Evolutionary conservation across 2,113 vertebrate species (phyloP), one percentile per base, ranked within the genome.

Genomic region (Copsychus sechellarum): DNA sequence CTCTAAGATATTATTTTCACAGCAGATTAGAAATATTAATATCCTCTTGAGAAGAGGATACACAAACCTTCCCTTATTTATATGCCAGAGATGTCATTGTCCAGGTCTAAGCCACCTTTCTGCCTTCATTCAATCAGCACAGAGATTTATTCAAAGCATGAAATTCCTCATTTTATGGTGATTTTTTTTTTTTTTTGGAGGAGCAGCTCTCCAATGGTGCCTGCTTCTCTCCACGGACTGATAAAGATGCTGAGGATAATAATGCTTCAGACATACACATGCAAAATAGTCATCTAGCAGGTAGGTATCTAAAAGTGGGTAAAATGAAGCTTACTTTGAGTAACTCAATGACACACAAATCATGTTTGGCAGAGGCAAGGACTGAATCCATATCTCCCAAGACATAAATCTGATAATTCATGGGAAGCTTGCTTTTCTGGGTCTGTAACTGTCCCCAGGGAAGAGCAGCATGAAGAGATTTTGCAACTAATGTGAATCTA

Each of bases 21-120:
- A 93, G 83, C 33, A 92, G 29, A n/a, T 92, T 80, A 65, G 65
- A 80, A 82, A 73, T 85, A 56, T 77, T 82, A 90, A 77, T 82
- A 77, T 38, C 16, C 18, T 90, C 72, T 50, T 81, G 56, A 87
- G 48, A 38, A 64, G 28, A 72, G 17, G 24, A 36, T 91, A 72
- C 18, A 11, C 36, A 95, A n/a, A 67, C n/a, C 6, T 48, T 90
- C 12, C 36, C 10, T 64, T 87, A 43, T 74, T 93, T 82, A 6
- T 67, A 42, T 34, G 36, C 45, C 28, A 57, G 16, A 50, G 23
- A 8, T 62, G 23, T 31, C 2, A 1, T 26, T 67, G 50, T 43
- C 40, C 48, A 82, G 62, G n/a, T 26, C 60, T 61, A 82, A 80
- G 42, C 24, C 51, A 72, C 34, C 14, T 91, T 73, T 56, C 69